Evolutionary conservation across 2,888 invertebrate species (phyloP), one percentile per base, ranked within the genome.

Genomic region (Ceriagrion tenellum): DNA sequence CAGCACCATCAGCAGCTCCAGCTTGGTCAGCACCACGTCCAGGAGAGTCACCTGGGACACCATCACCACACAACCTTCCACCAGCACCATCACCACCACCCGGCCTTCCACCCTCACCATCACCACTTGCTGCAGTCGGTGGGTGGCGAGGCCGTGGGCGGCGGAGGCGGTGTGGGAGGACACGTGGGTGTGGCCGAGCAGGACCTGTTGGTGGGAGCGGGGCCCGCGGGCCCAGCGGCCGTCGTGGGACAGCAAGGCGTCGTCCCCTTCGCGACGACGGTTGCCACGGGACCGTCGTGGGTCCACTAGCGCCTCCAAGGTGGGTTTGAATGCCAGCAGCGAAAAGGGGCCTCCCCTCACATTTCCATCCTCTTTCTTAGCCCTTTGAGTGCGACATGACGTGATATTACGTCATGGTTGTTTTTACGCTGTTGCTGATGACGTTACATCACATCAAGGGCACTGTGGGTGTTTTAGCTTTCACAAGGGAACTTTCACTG

Each of bases 1-100:
- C 59, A 20, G 18, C 59, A 59, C 59, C 47, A 47, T 47, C 47
- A 47, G 8, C 47, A 47, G 47, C 97, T 97, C 96, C 98, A 97
- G 96, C 98, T 95, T 95, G 95, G 95, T 63, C 93, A 93, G 74
- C 93, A 93, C 93, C 93, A 93, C 93, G 74, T 93, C 1, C 93
- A 93, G 74, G 93, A 93, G 47, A 63, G 93, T 40, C 95, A 95
- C 69, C 56, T 35, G 47, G 93, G 63, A 0, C 63, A 95, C 95
- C 95, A 95, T 88, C 2, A 30, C 95, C 40, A 88, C 95, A 88
- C 88, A 88, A 13, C 55, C 95, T 88, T 88, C 95, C 95, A 88
- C 56, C 95, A 74, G 74, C 74, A 74, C 95, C 95, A 88, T 30
- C 95, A 81, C 3, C 81, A 81, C 30, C 81, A 81, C 30, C 95